Base-by-base conservation (phyloP, 2,113 vertebrate species). In the Anser brachyrhynchus region DNA sequence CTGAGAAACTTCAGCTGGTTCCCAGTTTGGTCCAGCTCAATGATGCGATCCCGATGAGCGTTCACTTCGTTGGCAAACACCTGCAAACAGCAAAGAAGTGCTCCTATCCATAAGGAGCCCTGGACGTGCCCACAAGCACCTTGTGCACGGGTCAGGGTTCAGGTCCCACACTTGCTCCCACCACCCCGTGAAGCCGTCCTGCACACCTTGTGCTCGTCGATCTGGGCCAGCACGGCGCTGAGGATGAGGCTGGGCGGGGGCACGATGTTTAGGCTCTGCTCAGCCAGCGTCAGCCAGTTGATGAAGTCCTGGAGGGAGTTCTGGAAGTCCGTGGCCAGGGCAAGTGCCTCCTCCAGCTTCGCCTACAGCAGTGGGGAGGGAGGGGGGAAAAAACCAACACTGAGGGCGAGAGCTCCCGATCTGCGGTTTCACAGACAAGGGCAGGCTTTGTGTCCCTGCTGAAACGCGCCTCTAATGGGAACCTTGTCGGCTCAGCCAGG, bases 61-160 rank as follows among this genome's bases (percentile, higher is more conserved):
- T 99, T 99, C 82, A 99, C 99, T 97, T 99, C 99, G 23, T 99
- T 99, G 93, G 99, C 99, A 89, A 99, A 99, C 65, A 99, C 98
- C 99, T 99, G 97, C 3, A 5, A 37, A 54, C 1, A 3, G 49
- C 72, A 78, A 46, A 95, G 15, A 75, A 1, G 62, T 28, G 20
- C 71, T 88, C n/a, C 43, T 39, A 0, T 0, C 54, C 0, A 7
- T 19, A 7, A 64, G 39, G 52, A 72, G n/a, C 17, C 69, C 21
- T 1, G 22, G 80, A 3, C 0, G 10, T 3, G 13, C 28, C 37
- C 4, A 15, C 0, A 0, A n/a, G n/a, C 4, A 37, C 78, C 43
- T 33, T 3, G 1, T 12, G 69, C 20, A 35, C 0, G 10, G 13
- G 61, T 33, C 26, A 9, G 1, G 26, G 70, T 10, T 0, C 37